Evolutionary conservation across 2,797 vertebrate genomes (phyloP).

Genomic region (Sebastolobus altivelis): DNA sequence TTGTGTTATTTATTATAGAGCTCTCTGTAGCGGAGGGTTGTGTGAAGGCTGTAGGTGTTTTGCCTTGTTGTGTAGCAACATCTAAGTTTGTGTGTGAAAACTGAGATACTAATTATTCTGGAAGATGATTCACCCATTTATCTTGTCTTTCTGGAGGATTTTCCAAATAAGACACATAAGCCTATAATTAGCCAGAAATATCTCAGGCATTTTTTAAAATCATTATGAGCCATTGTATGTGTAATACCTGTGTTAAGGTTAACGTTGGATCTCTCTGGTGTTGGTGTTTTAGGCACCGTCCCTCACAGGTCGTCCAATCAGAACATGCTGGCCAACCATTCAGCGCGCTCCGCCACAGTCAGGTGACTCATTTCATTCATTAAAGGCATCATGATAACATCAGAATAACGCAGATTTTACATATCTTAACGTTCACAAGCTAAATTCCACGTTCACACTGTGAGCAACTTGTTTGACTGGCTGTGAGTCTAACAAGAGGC

Average conservation of each 20-base stretch:
- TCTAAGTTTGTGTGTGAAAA: constrained; percentile 8
- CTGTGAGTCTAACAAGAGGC: background rate
- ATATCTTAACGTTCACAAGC: background rate
- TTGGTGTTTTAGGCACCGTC: constrained; percentile 63
- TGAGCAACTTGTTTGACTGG: background rate
- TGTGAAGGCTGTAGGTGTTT: constrained; percentile 20
- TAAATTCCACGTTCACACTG: background rate
- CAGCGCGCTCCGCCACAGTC: constrained; percentile 65
- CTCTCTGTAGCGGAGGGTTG: background rate
- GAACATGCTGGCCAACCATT: constrained; percentile 57
- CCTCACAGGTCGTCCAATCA: constrained; percentile 68
- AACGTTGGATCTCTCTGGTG: constrained; percentile 8
- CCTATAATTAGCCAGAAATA: constrained; percentile 23
- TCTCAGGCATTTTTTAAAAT: constrained; percentile 13
- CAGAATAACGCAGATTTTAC: background rate
- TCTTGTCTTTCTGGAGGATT: constrained; percentile 25
- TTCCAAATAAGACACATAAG: constrained; percentile 22
- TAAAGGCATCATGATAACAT: background rate
- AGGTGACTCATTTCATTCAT: constrained; percentile 66
- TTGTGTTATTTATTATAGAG: background rate
- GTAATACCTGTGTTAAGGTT: background rate
- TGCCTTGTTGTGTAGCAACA: constrained; percentile 16
- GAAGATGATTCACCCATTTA: constrained; percentile 23
- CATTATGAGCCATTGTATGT: constrained; percentile 8
- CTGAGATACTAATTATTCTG: constrained; percentile 20